phyloP scores from a whole-genome alignment of 2,113 vertebrate species.

The Myrmecobius fasciatus region DNA sequence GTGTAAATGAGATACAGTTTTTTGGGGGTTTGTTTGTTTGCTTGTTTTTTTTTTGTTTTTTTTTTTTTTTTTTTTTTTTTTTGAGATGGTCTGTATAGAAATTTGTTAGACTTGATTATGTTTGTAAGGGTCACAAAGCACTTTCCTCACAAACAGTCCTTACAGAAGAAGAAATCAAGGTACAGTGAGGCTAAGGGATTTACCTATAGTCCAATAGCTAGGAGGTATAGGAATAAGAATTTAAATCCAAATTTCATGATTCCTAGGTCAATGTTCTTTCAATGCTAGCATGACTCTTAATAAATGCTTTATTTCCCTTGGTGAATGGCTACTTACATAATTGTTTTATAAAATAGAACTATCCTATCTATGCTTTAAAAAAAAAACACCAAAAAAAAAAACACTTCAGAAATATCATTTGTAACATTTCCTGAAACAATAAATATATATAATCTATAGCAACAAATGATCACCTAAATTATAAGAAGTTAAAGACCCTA shows the following conservation, averaged over 20 bases:
- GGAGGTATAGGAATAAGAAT: background rate
- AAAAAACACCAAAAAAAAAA: too few relatives aligned
- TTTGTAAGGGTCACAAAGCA: background rate
- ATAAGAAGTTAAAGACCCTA: too few relatives aligned
- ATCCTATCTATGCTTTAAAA: background rate
- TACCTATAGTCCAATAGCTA: background rate
- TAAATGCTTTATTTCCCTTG: background rate
- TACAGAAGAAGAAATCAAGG: background rate
- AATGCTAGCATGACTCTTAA: background rate
- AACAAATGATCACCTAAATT: background rate
- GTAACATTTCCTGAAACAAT: conserved; percentile 38
- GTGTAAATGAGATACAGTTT: background rate
- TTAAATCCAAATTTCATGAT: background rate
- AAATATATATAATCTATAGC: background rate
- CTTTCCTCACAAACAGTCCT: background rate
- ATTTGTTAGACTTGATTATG: background rate
- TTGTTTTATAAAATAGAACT: background rate
- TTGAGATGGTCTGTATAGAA: background rate
- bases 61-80: background rate
- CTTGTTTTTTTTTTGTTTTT: too few relatives aligned
- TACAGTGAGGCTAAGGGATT: background rate
- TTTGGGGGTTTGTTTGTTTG: too few relatives aligned
- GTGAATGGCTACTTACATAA: background rate
- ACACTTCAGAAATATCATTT: conserved; percentile 26
- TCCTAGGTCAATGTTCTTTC: background rate